Conservation (phyloP, 2,113 vertebrate genomes). For the Craseonycteris thonglongyai region DNA sequence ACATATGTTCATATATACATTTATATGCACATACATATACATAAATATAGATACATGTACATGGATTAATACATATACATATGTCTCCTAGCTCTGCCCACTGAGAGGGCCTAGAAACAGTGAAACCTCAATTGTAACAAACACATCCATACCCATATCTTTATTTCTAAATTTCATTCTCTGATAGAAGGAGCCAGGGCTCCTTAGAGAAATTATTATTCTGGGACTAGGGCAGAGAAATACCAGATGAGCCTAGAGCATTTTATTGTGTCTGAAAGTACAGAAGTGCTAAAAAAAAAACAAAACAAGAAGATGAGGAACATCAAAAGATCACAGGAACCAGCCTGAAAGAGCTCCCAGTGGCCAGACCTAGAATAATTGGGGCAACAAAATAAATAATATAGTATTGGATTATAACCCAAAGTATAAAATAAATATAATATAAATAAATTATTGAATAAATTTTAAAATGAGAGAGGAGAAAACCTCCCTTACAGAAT, state of each 20-base stretch:
- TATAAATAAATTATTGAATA: constrained; percentile 4
- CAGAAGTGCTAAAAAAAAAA: not conserved
- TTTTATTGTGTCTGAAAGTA: not conserved
- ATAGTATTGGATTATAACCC: not conserved
- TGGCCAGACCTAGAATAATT: not conserved
- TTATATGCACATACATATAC: not conserved
- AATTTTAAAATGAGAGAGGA: not conserved
- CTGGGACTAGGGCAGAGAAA: constrained; percentile 6
- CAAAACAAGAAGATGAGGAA: not conserved
- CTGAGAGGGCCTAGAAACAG: not conserved
- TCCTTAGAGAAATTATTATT: constrained; percentile 10
- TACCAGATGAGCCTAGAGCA: not conserved
- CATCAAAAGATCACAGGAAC: not conserved
- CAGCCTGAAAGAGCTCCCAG: not conserved
- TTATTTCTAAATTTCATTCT: constrained; percentile 16
- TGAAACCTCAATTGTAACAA: not conserved
- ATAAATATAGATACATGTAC: not conserved
- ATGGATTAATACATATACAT: not conserved
- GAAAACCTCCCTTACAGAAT: not conserved
- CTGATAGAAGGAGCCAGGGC: not conserved
- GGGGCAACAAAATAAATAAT: constrained; percentile 2
- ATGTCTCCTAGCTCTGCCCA: not conserved
- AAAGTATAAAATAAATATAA: not conserved
- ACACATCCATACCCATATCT: not conserved
- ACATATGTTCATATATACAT: not conserved